phyloP scores from a whole-genome alignment of 2,888 invertebrate genomes.

The Sphaeridia pumilis region DNA sequence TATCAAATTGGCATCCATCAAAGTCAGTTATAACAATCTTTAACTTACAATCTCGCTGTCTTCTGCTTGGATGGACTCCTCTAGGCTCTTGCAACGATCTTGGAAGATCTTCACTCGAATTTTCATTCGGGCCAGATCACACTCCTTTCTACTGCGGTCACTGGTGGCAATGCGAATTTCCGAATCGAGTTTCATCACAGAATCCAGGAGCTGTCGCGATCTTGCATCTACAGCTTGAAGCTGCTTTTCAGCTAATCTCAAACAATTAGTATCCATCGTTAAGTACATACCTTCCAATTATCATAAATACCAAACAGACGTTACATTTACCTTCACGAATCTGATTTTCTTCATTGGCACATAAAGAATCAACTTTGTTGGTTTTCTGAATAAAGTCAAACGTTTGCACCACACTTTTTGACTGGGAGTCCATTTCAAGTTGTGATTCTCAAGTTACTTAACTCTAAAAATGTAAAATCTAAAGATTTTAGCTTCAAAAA shows the following conservation, averaged over 20 bases:
- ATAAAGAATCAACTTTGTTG: too few relatives aligned
- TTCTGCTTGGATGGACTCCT: background rate
- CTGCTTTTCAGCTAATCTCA: background rate
- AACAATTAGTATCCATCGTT: too few relatives aligned
- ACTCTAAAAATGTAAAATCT: too few relatives aligned
- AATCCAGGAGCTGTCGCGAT: background rate
- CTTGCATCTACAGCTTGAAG: background rate
- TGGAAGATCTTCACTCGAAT: background rate
- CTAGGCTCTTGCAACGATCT: background rate
- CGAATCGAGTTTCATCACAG: background rate
- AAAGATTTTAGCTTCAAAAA: too few relatives aligned
- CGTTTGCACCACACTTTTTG: too few relatives aligned
- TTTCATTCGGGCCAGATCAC: background rate
- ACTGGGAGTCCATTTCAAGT: too few relatives aligned
- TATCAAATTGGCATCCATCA: too few relatives aligned
- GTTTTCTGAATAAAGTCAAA: too few relatives aligned
- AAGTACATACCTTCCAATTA: too few relatives aligned
- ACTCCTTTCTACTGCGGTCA: background rate
- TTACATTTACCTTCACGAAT: background rate
- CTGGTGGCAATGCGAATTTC: background rate
- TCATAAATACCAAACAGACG: background rate
- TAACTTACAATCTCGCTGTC: background rate
- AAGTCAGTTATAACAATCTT: too few relatives aligned
- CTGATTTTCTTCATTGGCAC: background rate
- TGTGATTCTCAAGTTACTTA: too few relatives aligned